phyloP scores from a whole-genome alignment of 2,113 vertebrate species.

The Hydrolagus affinis region DNA sequence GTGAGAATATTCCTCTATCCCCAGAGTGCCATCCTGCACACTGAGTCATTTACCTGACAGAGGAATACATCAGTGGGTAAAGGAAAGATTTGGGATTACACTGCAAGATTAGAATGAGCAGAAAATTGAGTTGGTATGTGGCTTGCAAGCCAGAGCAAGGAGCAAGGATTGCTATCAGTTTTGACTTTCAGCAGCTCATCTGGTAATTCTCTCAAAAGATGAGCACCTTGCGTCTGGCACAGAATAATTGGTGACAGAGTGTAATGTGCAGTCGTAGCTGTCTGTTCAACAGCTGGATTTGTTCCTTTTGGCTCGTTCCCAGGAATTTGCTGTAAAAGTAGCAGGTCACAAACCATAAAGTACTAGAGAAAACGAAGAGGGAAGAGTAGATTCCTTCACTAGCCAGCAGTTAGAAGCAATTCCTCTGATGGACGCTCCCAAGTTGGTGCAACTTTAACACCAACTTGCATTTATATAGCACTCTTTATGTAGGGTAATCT shows the following conservation, averaged over 20 bases:
- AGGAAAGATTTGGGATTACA: background rate
- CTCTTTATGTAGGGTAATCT: too few relatives aligned
- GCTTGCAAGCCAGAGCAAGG: background rate
- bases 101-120: slow-evolving; percentile 37
- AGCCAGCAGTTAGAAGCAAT: background rate
- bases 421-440: background rate
- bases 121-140: background rate
- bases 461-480: too few relatives aligned
- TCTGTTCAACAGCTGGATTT: slow-evolving; percentile 10
- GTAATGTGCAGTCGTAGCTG: background rate
- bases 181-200: background rate
- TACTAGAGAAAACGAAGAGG: slow-evolving; percentile 22
- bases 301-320: slow-evolving; percentile 33
- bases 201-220: slow-evolving; percentile 1
- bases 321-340: background rate
- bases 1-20: slow-evolving; percentile 31
- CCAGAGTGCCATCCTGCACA: slow-evolving; percentile 34
- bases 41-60: slow-evolving; percentile 15
- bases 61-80: background rate
- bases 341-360: background rate
- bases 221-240: background rate
- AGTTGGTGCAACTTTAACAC: too few relatives aligned
- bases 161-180: background rate
- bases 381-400: too few relatives aligned
- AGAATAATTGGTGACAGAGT: background rate